Conservation (phyloP, 2,888 invertebrate species). For the Bellardia bayeri region DNA sequence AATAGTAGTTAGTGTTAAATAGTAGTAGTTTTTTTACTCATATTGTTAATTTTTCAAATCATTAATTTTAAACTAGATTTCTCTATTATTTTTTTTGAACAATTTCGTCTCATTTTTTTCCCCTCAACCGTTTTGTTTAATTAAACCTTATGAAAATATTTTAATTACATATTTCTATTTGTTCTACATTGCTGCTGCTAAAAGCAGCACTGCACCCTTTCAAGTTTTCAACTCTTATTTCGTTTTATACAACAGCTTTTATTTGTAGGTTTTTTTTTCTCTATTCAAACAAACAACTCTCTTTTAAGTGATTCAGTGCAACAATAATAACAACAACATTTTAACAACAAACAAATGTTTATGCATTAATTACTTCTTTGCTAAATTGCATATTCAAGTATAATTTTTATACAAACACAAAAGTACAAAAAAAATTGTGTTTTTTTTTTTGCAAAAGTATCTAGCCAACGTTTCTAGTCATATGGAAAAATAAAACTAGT, state of each 20-base stretch:
- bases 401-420: conserved; percentile 54
- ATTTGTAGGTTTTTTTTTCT: not conserved
- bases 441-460: conserved; percentile 7
- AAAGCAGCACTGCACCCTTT: conserved; percentile 49
- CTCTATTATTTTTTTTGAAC: too few species aligned
- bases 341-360: conserved; percentile 25
- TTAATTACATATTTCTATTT: conserved; percentile 4
- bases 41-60: too few species aligned
- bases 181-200: not conserved
- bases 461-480: conserved; percentile 48
- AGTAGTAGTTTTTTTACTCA: too few species aligned
- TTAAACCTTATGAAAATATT: not conserved
- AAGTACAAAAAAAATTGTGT: conserved; percentile 2
- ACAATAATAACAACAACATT: conserved; percentile 24
- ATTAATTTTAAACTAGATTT: too few species aligned
- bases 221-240: conserved; percentile 45
- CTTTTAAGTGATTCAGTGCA: conserved; percentile 46
- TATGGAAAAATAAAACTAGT: conserved; percentile 61
- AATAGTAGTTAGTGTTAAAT: too few species aligned
- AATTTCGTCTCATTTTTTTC: too few species aligned
- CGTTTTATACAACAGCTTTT: not conserved
- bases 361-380: conserved; percentile 69
- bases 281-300: conserved; percentile 27
- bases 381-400: conserved; percentile 70
- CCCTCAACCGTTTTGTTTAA: not conserved